Percentiles rank a stretch among this genome's conserved stretches.
Conservation (phyloP, 2,113 vertebrate species). For the Microcebus murinus region DNA sequence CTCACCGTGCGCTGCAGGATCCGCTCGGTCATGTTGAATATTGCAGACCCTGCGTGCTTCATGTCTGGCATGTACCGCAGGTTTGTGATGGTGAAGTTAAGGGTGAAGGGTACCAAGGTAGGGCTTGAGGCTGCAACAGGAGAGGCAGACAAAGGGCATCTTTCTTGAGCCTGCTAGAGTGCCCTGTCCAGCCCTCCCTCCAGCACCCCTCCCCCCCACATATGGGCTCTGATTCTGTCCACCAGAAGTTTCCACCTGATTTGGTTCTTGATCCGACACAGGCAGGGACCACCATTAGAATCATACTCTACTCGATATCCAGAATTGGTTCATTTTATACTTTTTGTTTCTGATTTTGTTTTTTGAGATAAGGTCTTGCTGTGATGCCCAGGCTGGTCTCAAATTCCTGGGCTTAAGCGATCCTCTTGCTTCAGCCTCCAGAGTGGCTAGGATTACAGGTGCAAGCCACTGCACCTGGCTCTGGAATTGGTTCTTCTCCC, state of each 20-base stretch:
- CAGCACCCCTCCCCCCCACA: not conserved
- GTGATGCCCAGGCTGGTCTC: too few relatives aligned
- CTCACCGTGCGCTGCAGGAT: conserved; percentile 74
- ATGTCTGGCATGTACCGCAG: conserved; percentile 74
- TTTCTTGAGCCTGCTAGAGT: not conserved
- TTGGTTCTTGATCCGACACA: not conserved
- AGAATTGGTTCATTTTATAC: not conserved
- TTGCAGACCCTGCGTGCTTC: conserved; percentile 44
- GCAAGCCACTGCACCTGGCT: too few relatives aligned
- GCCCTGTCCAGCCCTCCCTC: not conserved
- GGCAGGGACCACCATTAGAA: not conserved
- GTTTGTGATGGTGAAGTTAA: conserved; percentile 82
- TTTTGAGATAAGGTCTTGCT: too few relatives aligned
- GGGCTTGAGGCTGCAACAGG: not conserved
- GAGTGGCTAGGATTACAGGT: too few relatives aligned
- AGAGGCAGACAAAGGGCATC: not conserved
- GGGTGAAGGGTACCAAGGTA: conserved; percentile 57
- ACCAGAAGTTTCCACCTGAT: not conserved
- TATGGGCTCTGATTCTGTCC: not conserved
- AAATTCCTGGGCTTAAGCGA: too few relatives aligned
- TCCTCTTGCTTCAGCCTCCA: too few relatives aligned
- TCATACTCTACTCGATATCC: not conserved
- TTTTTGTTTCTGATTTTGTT: too few relatives aligned
- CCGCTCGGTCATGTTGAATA: conserved; percentile 68
- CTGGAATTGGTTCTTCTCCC: not conserved